Base-by-base conservation (phyloP, 2,888 invertebrate species). In the Ypsolopha scabrella region DNA sequence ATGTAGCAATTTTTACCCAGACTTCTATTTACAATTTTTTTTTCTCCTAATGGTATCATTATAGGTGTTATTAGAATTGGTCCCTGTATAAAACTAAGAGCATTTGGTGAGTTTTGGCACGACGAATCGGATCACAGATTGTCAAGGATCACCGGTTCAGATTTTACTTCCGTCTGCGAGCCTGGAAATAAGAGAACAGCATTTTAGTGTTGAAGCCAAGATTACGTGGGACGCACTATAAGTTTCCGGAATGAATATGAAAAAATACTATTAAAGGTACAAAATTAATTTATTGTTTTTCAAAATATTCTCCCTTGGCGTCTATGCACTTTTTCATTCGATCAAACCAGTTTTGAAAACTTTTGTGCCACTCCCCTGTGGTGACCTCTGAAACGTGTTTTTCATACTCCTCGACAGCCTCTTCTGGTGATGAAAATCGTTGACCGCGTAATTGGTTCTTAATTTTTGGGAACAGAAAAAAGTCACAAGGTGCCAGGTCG, bases 81-180 rank as follows among this genome's bases (percentile, higher is more conserved):
- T 34, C 34, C 8, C 9, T 8, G 8, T 9, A 14, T 45, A 45
- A 10, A 45, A 45, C 45, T 45, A 45, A 53, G 51, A 44, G 53
- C 58, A 57, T 61, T 60, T 58, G 60, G 61, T 58, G 37, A 37
- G 46, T 41, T 33, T 41, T 59, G 53, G 58, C 58, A 57, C 55
- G 55, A 49, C 55, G 55, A 24, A 4, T 24, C 24, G 52, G 56
- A 65, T 67, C 65, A 68, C 64, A 64, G 62, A 58, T 61, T 53
- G 41, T 43, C 45, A 51, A 44, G n/a, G 41, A 43, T 45, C 53
- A 53, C 50, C n/a, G 36, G 36, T 10, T 46, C 9, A 10, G 6
- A 13, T 14, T 57, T 62, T 72, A 80, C 71, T 81, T 80, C 61
- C 80, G 65, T 71, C 78, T 72, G 74, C 74, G 73, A 45, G 75